These are phyloP conservation scores for Eupithecia dodoneata DNA, from an alignment of 2,888 invertebrate genomes.

Conservation along the genomic window DNA sequence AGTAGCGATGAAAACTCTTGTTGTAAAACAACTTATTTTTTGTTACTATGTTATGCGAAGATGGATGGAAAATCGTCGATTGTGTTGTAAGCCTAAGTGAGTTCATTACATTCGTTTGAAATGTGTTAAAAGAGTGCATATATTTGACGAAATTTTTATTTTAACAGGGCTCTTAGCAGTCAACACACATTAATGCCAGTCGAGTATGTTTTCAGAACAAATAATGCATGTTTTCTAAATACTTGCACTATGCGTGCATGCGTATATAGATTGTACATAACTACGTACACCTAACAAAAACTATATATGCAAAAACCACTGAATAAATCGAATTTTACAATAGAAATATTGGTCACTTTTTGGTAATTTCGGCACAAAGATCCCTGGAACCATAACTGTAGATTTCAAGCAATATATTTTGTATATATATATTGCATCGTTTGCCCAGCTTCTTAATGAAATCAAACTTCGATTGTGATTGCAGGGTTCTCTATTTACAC, in stretches of 20 bases:
- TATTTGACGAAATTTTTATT: constrained; percentile 81
- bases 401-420: constrained; percentile 16
- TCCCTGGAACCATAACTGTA: constrained; percentile 49
- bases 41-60: constrained; percentile 81
- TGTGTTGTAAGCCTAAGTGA: constrained; percentile 83
- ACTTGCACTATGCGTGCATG: constrained; percentile 79
- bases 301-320: constrained; percentile 64
- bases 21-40: constrained; percentile 75
- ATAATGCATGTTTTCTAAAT: constrained; percentile 81
- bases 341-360: constrained; percentile 63
- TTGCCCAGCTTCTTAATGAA: not conserved
- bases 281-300: constrained; percentile 65
- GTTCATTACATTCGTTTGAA: constrained; percentile 78
- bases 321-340: constrained; percentile 53
- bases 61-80: constrained; percentile 84
- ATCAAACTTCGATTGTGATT: constrained; percentile 42
- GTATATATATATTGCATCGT: not conserved
- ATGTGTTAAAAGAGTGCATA: constrained; percentile 74
- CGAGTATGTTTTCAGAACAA: constrained; percentile 81
- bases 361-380: constrained; percentile 62
- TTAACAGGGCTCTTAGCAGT: constrained; percentile 85
- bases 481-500: constrained; percentile 47
- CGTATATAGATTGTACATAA: constrained; percentile 76
- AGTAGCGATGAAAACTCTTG: constrained; percentile 68
- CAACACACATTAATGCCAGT: constrained; percentile 85